Percentiles rank a stretch among this genome's conserved stretches.
Evolutionary conservation across 1,140 invertebrate species (phyloP).

Genomic region (Brachionus calyciflorus): DNA sequence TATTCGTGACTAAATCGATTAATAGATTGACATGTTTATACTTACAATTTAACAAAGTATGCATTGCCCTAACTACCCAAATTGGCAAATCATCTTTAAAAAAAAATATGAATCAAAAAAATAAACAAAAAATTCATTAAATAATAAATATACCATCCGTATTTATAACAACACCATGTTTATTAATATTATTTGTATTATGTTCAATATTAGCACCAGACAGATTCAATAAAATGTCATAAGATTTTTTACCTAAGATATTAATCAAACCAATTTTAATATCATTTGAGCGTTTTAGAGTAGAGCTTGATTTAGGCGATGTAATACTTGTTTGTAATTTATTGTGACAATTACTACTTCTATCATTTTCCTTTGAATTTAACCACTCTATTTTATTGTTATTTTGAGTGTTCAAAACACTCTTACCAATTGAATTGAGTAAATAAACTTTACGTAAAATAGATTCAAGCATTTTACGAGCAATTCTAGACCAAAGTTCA

Average conservation of each 20-base stretch:
- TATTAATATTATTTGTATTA: constrained; percentile 36
- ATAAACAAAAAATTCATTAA: not conserved
- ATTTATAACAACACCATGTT: constrained; percentile 45
- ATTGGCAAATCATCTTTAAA: constrained; percentile 33
- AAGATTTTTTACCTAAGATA: constrained; percentile 11
- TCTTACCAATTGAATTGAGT: not conserved
- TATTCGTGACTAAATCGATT: too few species aligned
- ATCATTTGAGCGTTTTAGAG: constrained; percentile 22
- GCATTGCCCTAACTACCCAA: constrained; percentile 42
- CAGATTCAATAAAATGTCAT: not conserved
- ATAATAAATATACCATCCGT: not conserved
- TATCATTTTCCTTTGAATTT: too few species aligned
- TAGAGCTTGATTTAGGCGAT: constrained; percentile 11
- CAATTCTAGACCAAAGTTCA: constrained; percentile 9
- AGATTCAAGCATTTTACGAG: constrained; percentile 21
- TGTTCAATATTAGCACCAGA: constrained; percentile 40
- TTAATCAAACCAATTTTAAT: constrained; percentile 1
- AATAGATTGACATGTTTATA: too few species aligned
- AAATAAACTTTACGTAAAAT: not conserved
- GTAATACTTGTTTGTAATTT: not conserved
- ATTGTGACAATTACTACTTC: too few species aligned
- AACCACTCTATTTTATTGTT: too few species aligned
- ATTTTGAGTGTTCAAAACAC: too few species aligned
- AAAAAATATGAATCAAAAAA: not conserved
- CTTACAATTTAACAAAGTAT: constrained; percentile 33